Conservation (phyloP, 1,140 invertebrate genomes). For the Vanessa tameamea region DNA sequence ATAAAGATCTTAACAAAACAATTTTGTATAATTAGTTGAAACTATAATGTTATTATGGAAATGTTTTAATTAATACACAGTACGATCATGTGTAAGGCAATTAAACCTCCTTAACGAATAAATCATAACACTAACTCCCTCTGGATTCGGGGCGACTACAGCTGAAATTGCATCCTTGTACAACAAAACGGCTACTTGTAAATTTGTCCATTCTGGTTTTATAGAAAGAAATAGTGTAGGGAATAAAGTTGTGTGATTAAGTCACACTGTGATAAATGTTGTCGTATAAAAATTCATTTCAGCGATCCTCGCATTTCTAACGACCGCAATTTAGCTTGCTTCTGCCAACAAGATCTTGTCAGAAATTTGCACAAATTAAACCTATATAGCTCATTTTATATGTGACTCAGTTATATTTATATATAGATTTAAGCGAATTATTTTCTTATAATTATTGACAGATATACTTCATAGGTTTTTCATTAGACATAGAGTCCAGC, state of each 20-base stretch:
- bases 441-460: background rate
- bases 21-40: background rate
- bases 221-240: background rate
- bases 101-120: conserved; percentile 32
- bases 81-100: conserved; percentile 22
- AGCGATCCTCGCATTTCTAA: background rate
- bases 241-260: background rate
- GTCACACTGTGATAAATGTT: background rate
- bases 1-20: background rate
- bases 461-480: too few relatives aligned
- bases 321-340: background rate
- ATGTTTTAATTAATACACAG: conserved; percentile 2
- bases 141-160: conserved; percentile 15
- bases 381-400: background rate
- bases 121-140: conserved; percentile 34
- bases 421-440: background rate
- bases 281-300: conserved; percentile 6
- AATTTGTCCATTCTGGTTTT: conserved; percentile 23
- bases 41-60: background rate
- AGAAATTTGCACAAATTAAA: background rate
- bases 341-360: background rate
- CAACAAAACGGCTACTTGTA: conserved; percentile 29
- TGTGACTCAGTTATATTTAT: background rate
- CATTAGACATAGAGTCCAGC: too few relatives aligned
- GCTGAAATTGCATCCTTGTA: conserved; percentile 34